A percentile compares a stretch with the other conserved stretches of the same genome.
Evolutionary conservation across 2,797 vertebrate species (phyloP).

Genomic region (Schizothorax lantsangensis): DNA sequence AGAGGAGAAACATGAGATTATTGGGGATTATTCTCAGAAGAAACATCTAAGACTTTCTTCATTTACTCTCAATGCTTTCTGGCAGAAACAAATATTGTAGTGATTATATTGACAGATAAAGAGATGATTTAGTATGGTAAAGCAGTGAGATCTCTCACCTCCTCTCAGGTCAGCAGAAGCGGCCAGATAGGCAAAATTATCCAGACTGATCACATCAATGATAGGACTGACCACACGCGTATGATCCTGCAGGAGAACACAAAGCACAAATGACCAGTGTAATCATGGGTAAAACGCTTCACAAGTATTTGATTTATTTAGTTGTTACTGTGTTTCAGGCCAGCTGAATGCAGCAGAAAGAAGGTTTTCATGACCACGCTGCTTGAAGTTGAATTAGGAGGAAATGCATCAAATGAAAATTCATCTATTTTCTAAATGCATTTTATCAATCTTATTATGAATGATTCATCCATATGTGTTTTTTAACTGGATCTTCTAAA

Average conservation of each 20-base stretch:
- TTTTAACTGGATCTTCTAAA: too few relatives aligned
- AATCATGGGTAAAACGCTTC: not conserved
- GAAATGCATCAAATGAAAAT: not conserved
- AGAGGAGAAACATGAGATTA: not conserved
- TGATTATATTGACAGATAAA: not conserved
- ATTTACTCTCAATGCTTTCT: not conserved
- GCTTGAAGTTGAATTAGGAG: not conserved
- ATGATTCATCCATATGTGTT: not conserved
- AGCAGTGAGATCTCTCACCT: conserved; percentile 78
- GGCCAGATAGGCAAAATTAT: conserved; percentile 97
- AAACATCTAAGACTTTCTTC: not conserved
- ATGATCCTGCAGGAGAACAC: conserved; percentile 84
- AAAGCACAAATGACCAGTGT: not conserved
- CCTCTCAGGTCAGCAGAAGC: conserved; percentile 96
- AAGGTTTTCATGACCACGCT: not conserved
- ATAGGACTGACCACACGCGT: conserved; percentile 97
- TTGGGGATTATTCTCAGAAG: not conserved
- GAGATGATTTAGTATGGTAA: not conserved
- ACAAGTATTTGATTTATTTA: not conserved
- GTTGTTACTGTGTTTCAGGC: not conserved
- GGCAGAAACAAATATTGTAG: not conserved
- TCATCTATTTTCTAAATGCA: not conserved
- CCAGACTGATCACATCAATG: conserved; percentile 99
- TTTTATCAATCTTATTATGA: not conserved
- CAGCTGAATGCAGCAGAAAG: not conserved